Base-by-base conservation (phyloP, 2,888 invertebrate species). In the Andrena bucephala region DNA sequence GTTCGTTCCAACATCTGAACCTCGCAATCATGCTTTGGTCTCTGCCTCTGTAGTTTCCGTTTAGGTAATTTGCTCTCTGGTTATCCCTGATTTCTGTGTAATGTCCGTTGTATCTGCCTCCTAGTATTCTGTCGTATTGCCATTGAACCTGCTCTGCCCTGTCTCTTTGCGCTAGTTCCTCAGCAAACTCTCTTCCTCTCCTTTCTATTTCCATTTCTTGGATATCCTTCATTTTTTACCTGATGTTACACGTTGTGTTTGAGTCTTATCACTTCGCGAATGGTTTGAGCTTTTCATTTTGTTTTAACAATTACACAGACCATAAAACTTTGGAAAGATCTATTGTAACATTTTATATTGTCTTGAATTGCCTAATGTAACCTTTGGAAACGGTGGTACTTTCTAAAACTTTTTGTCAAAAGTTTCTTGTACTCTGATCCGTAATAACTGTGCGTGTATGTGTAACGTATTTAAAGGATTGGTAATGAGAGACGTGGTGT, bases 381-480 rank as follows among this genome's bases (percentile, higher is more conserved):
- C 81, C 83, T 83, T 81, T 72, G 50, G n/a, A 31, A 69, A 54
- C 5, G 31, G 10, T 20, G 24, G 8, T 57, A 52, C 68, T 81
- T 76, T 79, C 80, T 82, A 79, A 68, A 8, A 33, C 10, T 82
- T 81, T 65, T 73, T 69, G 20, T 52, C 16, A 33, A 36, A 42
- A 63, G 31, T 52, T 73, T 80, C 72, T 74, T 69, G 5, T 27
- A 65, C 36, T 6, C 20, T 66, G 20, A 52, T 65, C 8, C 1
- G 13, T 33, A 31, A 16, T 6, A 31, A 74, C 63, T 42, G 42
- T 42, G 6, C 10, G 2, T 3, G 5, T 42, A 1, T 5, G 2
- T 3, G 5, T 8, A 69, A 73, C 27, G 59, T 48, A 73, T 79
- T 69, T 52, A 66, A 74, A 54, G 42, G 8, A 24, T 29, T 20